Base-by-base conservation (phyloP, 2,113 vertebrate species). In the Glaucomys volans region DNA sequence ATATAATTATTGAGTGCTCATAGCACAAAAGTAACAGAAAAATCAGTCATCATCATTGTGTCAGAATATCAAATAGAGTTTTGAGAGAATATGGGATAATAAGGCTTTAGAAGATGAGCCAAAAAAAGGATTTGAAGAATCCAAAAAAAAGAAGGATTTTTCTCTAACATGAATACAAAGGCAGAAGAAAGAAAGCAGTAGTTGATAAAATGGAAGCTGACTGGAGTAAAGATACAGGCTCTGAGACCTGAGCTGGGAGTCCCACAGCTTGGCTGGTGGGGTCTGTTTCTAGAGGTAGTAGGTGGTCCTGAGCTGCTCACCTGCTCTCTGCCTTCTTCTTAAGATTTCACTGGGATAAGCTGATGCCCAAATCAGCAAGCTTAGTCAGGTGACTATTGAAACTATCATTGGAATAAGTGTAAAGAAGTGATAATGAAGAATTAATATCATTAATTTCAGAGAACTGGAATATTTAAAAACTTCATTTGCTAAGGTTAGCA, bases 301-400 rank as follows among this genome's bases (percentile, higher is more conserved):
- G 50, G 32, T 14, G 37, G 22, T 2, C 2, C 0, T 2, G 28
- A 44, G 18, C 20, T 32, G 1, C 1, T 52, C 13, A 18, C 1
- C 1, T 57, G 42, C 28, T 74, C 62, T 77, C 10, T 7, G 4
- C 20, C 44, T 87, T n/a, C 24, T 3, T 20, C 6, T 42, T 20
- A 9, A 69, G 8, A 4, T 66, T 75, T 82, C 40, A 6, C 9
- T 42, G 14, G 28, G 16, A 20, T 32, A 32, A 90, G 37, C 32
- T 57, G 13, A n/a, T 47, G 17, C 5, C 20, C 13, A 85, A 64
- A 30, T 1, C 52, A 71, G 4, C 14, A 62, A 59, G 17, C 2
- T 24, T 44, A 83, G 12, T 37, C 20, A 86, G 5, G 5, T 50
- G 37, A 52, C 12, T 57, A 5, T 37, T 80, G 57, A 77, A 72